phyloP scores from a whole-genome alignment of 2,113 vertebrate species.

The Capreolus pygargus region DNA sequence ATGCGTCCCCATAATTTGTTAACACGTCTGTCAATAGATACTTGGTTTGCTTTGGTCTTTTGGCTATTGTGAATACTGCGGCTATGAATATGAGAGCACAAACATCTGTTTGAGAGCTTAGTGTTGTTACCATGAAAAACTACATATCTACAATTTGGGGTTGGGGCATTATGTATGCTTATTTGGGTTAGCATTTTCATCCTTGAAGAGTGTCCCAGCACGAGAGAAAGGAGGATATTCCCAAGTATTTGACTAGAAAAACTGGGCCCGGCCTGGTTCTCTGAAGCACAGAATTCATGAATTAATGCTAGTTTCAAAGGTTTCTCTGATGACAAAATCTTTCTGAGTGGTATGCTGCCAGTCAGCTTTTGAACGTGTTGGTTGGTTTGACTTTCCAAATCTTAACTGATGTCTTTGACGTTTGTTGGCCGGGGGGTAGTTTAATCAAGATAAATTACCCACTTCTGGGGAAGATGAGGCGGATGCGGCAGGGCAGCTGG shows the following conservation, averaged over 20 bases:
- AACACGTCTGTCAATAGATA: not conserved
- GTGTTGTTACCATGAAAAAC: not conserved
- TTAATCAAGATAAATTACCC: not conserved
- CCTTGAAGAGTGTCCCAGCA: not conserved
- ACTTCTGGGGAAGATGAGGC: not conserved
- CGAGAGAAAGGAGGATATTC: not conserved
- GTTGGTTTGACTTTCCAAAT: not conserved
- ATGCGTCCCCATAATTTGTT: not conserved
- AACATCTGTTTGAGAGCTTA: not conserved
- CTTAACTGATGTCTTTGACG: not conserved
- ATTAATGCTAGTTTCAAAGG: not conserved
- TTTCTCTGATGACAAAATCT: not conserved
- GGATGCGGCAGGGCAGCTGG: not conserved
- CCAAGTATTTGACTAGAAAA: not conserved
- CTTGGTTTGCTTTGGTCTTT: not conserved
- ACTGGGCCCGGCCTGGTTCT: not conserved
- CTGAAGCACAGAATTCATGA: not conserved
- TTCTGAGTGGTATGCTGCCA: not conserved
- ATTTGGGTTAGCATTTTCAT: not conserved
- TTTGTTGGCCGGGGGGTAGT: not conserved
- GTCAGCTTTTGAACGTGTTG: not conserved
- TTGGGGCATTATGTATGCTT: not conserved
- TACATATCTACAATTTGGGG: not conserved
- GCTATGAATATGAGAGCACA: not conserved
- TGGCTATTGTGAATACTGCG: not conserved